Conservation (phyloP, 2,113 vertebrate genomes). For the Seriola aureovittata region DNA sequence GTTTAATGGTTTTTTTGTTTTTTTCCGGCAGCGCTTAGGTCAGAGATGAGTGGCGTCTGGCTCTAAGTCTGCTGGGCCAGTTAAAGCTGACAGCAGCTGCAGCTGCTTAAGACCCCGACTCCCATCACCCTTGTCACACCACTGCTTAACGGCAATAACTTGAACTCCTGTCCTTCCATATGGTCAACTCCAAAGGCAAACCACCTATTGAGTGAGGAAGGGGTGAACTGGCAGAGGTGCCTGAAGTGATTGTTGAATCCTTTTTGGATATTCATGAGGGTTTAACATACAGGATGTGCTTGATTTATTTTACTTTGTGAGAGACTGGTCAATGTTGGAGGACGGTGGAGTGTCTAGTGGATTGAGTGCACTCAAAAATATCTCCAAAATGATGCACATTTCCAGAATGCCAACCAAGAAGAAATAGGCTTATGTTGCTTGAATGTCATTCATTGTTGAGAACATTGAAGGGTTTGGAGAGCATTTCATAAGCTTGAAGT, state of each 20-base stretch:
- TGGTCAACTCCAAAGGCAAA: slow-evolving; percentile 51
- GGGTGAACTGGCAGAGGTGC: slow-evolving; percentile 12
- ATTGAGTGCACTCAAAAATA: slow-evolving; percentile 46
- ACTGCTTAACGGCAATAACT: slow-evolving; percentile 32
- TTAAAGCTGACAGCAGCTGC: slow-evolving; percentile 68
- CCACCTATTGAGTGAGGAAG: slow-evolving; percentile 46
- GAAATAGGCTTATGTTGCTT: not conserved
- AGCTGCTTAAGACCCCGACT: slow-evolving; percentile 30
- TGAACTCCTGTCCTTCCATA: slow-evolving; percentile 44
- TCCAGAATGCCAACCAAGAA: slow-evolving; percentile 40
- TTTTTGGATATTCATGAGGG: slow-evolving; percentile 58
- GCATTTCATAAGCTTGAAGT: slow-evolving; percentile 24
- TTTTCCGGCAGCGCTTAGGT: slow-evolving; percentile 37
- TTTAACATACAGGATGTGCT: slow-evolving; percentile 48
- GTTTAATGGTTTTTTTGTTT: slow-evolving; percentile 58
- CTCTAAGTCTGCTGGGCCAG: slow-evolving; percentile 48
- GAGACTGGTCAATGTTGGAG: slow-evolving; percentile 36
- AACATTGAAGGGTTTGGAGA: slow-evolving; percentile 14
- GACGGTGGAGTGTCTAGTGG: slow-evolving; percentile 28
- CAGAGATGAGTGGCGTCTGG: slow-evolving; percentile 59
- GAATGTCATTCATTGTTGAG: slow-evolving; percentile 37
- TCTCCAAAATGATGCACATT: slow-evolving; percentile 39
- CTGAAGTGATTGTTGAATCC: slow-evolving; percentile 45
- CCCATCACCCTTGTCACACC: slow-evolving; percentile 22
- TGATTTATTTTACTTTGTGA: slow-evolving; percentile 52